These are phyloP conservation scores for Platichthys flesus DNA, from an alignment of 2,113 vertebrate genomes.

Conservation along the genomic window DNA sequence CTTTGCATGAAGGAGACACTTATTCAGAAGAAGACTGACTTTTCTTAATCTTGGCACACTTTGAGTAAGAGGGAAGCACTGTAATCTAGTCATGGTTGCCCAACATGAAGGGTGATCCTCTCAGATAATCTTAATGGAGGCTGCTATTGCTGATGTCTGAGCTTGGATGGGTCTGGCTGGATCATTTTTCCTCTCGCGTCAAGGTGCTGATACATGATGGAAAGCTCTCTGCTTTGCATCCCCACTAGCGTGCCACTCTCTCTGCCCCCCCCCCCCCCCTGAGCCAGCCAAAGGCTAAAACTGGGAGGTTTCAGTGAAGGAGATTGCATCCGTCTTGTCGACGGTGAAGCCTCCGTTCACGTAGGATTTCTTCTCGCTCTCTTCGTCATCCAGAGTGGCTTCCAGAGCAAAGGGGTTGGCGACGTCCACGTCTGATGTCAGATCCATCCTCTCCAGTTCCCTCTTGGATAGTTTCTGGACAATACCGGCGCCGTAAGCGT, in stretches of 20 bases:
- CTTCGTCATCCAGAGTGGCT: slow-evolving; percentile 86
- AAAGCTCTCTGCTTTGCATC: slow-evolving; percentile 35
- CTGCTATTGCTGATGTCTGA: slow-evolving; percentile 75
- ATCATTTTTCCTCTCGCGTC: slow-evolving; percentile 35
- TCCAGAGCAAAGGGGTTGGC: slow-evolving; percentile 95
- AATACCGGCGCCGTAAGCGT: slow-evolving; percentile 93
- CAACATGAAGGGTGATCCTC: slow-evolving; percentile 47
- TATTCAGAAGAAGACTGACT: slow-evolving; percentile 43
- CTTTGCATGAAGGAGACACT: slow-evolving; percentile 27
- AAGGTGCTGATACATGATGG: slow-evolving; percentile 57
- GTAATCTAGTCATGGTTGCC: slow-evolving; percentile 59
- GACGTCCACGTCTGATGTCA: slow-evolving; percentile 89
- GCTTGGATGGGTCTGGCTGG: slow-evolving; percentile 48
- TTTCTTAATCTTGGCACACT: slow-evolving; percentile 71
- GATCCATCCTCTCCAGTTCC: slow-evolving; percentile 92
- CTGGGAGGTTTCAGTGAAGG: slow-evolving; percentile 97
- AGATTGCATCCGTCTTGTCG: slow-evolving; percentile 95
- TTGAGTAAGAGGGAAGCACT: slow-evolving; percentile 80
- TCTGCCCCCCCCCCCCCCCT: slow-evolving; percentile 25
- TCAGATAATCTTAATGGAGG: slow-evolving; percentile 62
- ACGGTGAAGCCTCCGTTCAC: slow-evolving; percentile 94
- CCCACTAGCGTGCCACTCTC: slow-evolving; percentile 48
- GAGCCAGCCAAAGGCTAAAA: slow-evolving; percentile 82
- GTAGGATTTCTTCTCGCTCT: slow-evolving; percentile 92
- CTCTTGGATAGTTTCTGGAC: slow-evolving; percentile 94